Base-by-base conservation (phyloP, 2,113 vertebrate genomes). In the Rutilus rutilus region DNA sequence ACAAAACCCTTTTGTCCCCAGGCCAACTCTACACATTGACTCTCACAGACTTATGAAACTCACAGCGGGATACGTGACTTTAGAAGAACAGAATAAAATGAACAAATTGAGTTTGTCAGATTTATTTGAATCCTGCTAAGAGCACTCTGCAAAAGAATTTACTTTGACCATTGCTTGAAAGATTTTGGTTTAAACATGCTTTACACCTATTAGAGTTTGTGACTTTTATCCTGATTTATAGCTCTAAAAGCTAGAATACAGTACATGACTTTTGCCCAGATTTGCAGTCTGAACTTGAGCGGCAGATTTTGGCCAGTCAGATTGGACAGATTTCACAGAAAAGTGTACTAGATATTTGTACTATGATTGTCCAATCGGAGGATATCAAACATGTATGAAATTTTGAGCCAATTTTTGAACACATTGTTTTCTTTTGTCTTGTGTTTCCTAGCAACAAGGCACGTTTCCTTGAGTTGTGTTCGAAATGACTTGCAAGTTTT, bases 11-110 rank as follows among this genome's bases (percentile, higher is more conserved):
- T 50, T 50, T 23, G 45, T 73, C 78, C 42, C 15, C 42, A 52
- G 67, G n/a, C 23, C 77, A 76, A 64, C 47, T 42, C 78, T 75
- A 42, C 67, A 76, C 73, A 81, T 64, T 47, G 7, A 30, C 19
- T 45, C 62, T 7, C 14, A 73, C 52, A 47, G 27, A 59, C 65
- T 57, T 62, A 78, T 85, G 78, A 62, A 81, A 86, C 76, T 71
- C 47, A 45, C 65, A 83, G 47, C 30, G 7, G 65, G 50, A 7
- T 50, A 50, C 2, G 47, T 10, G 65, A 57, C 81, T 83, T 71
- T 71, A 82, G 15, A 80, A 25, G 59, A 82, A 33, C 27, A 39
- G 6, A 74, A n/a, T 59, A 42, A 59, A 39, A 25, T 54, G 30
- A 73, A 23, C 67, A 59, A 83, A 73, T 67, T 65, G 9, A 33